Conservation (phyloP, 2,797 vertebrate species). For the Spinibarbus caldwelli region DNA sequence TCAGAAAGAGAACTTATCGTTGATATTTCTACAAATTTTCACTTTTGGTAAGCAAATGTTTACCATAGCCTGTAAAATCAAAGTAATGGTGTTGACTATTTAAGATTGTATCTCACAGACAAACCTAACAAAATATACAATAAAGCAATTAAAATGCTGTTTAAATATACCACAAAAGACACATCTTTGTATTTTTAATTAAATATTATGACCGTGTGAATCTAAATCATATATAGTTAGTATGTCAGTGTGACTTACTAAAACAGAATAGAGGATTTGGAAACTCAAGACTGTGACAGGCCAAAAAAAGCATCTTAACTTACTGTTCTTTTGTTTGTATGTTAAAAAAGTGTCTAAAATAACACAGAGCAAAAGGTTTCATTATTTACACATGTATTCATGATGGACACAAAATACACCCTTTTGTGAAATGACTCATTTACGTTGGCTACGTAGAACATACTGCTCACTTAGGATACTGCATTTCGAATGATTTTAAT, state of each 20-base stretch:
- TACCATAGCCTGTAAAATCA: neutral
- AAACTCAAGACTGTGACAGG: neutral
- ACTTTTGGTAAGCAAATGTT: neutral
- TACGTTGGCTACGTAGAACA: neutral
- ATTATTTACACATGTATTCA: neutral
- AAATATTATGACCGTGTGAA: neutral
- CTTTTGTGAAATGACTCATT: neutral
- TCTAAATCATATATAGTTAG: neutral
- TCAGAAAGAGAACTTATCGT: neutral
- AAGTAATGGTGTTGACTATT: neutral
- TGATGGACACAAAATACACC: neutral
- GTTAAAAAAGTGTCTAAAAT: neutral
- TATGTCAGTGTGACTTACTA: neutral
- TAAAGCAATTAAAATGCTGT: neutral
- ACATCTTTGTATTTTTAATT: neutral
- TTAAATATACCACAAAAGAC: neutral
- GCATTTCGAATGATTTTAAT: neutral
- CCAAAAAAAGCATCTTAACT: neutral
- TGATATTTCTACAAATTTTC: neutral
- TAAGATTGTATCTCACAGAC: neutral
- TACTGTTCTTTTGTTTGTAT: too few relatives aligned
- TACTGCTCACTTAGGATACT: neutral
- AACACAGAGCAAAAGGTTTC: neutral
- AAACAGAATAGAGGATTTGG: neutral
- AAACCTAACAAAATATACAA: neutral